These are phyloP conservation scores for Drosophila leonis DNA, from an alignment of 2,888 invertebrate species.

Conservation along the genomic window DNA sequence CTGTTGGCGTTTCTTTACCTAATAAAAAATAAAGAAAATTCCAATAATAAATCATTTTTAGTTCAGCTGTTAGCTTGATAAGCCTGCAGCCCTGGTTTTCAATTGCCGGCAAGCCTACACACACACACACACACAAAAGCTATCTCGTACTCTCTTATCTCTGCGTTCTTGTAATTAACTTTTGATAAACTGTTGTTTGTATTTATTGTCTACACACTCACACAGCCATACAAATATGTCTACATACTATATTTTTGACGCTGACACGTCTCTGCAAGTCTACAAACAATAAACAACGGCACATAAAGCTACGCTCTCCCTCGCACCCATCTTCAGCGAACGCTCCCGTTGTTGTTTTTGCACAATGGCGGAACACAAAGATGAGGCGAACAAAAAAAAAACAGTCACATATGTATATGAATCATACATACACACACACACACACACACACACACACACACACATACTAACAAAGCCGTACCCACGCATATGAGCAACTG, in stretches of 20 bases:
- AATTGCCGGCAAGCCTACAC: slow-evolving; percentile 63
- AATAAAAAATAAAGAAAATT: slow-evolving; percentile 45
- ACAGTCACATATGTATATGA: slow-evolving; percentile 55
- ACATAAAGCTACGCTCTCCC: slow-evolving; percentile 22
- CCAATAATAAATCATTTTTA: not conserved
- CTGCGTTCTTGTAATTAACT: slow-evolving; percentile 46
- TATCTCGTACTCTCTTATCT: slow-evolving; percentile 21
- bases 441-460: slow-evolving; percentile 42
- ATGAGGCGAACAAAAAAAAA: slow-evolving; percentile 26
- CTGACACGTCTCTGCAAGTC: slow-evolving; percentile 33
- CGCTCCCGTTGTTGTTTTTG: slow-evolving; percentile 25
- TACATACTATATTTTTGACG: slow-evolving; percentile 36
- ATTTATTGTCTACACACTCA: slow-evolving; percentile 30
- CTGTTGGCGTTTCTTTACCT: slow-evolving; percentile 98
- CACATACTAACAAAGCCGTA: slow-evolving; percentile 12
- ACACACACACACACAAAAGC: slow-evolving; percentile 15
- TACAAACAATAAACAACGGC: slow-evolving; percentile 41
- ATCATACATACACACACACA: slow-evolving; percentile 54
- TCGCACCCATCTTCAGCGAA: slow-evolving; percentile 13
- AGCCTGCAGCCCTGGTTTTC: slow-evolving; percentile 39
- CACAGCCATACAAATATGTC: slow-evolving; percentile 3
- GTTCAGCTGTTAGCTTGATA: not conserved
- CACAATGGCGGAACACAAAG: slow-evolving; percentile 66
- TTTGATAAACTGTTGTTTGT: slow-evolving; percentile 51
- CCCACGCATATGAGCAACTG: slow-evolving; percentile 44